A percentile compares a stretch with the other conserved stretches of the same genome.
These are phyloP conservation scores for Rhabdophis nuchalis DNA, from an alignment of 2,797 vertebrate species.

Conservation along the genomic window DNA sequence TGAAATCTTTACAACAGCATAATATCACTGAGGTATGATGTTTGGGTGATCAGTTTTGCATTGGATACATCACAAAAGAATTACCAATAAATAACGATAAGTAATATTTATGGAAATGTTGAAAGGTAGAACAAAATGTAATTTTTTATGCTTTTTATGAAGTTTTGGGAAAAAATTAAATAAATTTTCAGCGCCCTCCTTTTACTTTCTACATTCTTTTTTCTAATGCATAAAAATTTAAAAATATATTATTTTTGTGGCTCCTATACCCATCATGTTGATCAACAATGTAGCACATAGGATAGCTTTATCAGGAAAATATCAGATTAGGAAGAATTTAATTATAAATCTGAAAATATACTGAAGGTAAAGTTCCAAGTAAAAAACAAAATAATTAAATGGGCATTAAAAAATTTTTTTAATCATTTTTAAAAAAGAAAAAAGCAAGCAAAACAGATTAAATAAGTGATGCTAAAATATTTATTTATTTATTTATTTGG, in stretches of 20 bases:
- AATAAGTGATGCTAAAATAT: background rate
- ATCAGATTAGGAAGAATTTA: background rate
- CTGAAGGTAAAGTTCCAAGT: background rate
- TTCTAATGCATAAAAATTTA: background rate
- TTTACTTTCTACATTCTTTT: background rate
- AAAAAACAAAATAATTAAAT: background rate
- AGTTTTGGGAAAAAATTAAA: background rate
- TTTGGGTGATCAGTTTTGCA: background rate
- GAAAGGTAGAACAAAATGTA: background rate
- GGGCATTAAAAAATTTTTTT: background rate
- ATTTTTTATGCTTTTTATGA: background rate
- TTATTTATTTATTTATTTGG: too few species aligned
- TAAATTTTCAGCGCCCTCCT: background rate
- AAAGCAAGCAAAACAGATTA: background rate
- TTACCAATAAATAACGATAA: background rate
- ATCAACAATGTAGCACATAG: background rate
- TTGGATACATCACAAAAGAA: background rate
- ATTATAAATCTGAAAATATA: background rate
- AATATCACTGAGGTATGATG: slow-evolving; percentile 79
- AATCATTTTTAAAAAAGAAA: background rate
- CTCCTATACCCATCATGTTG: background rate
- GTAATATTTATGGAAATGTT: background rate
- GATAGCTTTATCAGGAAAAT: background rate
- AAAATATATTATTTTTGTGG: background rate
- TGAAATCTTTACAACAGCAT: slow-evolving; percentile 74